Conservation (phyloP, 2,888 invertebrate genomes). For the Cryptus armator region DNA sequence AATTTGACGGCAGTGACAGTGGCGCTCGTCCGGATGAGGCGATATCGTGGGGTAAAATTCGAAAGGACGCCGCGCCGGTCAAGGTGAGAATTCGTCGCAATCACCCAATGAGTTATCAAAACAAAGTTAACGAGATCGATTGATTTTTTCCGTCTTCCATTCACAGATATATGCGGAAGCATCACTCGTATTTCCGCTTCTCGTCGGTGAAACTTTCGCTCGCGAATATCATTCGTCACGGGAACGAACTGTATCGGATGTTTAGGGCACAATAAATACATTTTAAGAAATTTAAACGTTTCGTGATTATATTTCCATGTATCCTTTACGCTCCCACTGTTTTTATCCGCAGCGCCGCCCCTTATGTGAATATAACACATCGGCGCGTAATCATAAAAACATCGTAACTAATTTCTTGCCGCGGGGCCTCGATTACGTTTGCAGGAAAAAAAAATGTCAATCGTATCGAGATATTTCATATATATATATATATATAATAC, state of each 20-base stretch:
- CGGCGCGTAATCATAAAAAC: too few species aligned
- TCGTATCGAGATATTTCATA: too few species aligned
- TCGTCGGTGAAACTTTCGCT: slow-evolving; percentile 98
- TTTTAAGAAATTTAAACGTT: slow-evolving; percentile 58
- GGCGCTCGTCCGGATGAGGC: slow-evolving; percentile 99
- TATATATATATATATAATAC: not conserved
- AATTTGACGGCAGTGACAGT: slow-evolving; percentile 99
- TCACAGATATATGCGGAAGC: slow-evolving; percentile 95
- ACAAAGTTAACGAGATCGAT: slow-evolving; percentile 11
- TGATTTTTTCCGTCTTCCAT: slow-evolving; percentile 60
- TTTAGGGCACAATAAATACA: slow-evolving; percentile 71
- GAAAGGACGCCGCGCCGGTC: slow-evolving; percentile 94
- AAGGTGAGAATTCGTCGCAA: slow-evolving; percentile 87
- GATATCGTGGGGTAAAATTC: slow-evolving; percentile 99
- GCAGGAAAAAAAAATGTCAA: not conserved
- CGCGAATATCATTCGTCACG: slow-evolving; percentile 77
- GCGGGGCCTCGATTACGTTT: not conserved
- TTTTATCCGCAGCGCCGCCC: too few species aligned
- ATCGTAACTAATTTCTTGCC: too few species aligned
- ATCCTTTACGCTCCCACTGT: not conserved
- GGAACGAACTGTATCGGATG: slow-evolving; percentile 76
- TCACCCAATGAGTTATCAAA: slow-evolving; percentile 1
- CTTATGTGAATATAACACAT: too few species aligned
- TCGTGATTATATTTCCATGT: not conserved
- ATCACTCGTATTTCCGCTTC: slow-evolving; percentile 95